These are phyloP conservation scores for Leptopilina boulardi DNA, from an alignment of 1,140 invertebrate genomes.

Conservation along the genomic window DNA sequence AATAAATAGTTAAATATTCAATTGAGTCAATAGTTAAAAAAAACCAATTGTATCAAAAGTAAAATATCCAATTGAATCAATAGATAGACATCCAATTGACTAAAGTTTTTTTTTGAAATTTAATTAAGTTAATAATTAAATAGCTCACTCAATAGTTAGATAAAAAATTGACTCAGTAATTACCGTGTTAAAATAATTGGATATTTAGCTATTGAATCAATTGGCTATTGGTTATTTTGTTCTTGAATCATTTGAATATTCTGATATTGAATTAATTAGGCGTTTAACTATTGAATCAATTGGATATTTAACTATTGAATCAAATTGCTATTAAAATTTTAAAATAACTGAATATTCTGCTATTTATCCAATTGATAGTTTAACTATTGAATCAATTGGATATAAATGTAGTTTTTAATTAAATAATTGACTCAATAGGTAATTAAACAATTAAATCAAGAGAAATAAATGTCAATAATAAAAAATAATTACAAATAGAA, in stretches of 20 bases:
- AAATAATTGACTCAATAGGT: background rate
- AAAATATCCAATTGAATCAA: no score
- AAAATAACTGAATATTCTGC: no score
- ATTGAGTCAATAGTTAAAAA: no score
- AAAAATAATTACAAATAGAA: background rate
- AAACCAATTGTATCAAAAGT: no score
- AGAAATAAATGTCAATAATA: no score
- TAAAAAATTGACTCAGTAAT: no score
- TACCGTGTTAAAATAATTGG: background rate
- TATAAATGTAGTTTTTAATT: background rate
- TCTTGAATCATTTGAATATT: background rate
- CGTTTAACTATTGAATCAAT: background rate
- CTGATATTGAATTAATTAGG: background rate
- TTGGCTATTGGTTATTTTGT: background rate
- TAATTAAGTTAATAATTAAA: no score
- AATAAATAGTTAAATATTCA: no score
- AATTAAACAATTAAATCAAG: background rate
- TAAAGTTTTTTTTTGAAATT: no score
- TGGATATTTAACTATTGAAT: background rate
- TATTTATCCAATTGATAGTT: background rate
- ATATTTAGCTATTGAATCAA: background rate
- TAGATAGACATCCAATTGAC: no score
- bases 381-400: background rate
- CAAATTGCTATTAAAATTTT: background rate
- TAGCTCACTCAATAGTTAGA: no score